Base-by-base conservation (phyloP, 2,113 vertebrate species). In the Edolisoma coerulescens region DNA sequence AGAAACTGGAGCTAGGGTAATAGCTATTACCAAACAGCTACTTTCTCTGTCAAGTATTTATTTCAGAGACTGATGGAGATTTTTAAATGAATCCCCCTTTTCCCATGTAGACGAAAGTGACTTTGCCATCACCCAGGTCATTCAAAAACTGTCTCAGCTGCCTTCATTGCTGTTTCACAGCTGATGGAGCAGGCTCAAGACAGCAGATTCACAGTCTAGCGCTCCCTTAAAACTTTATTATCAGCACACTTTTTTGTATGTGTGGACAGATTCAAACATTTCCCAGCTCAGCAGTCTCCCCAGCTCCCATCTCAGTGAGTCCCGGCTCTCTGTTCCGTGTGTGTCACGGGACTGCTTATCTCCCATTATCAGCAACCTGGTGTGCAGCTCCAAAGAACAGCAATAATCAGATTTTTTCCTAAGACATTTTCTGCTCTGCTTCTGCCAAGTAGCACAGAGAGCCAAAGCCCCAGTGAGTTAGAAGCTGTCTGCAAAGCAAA, bases 21-120 rank as follows among this genome's bases (percentile, higher is more conserved):
- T 63, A 89, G 73, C 76, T 94, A 53, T 90, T 76, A 41, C 47
- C 33, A 37, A 96, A 96, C 49, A 89, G 91, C 84, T 95, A 87
- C 44, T 39, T 82, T 82, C 74, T 59, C 63, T 92, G 79, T 78
- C 88, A 95, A 94, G 90, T 97, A 89, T 84, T 86, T 76, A 59
- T 87, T 77, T 89, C 67, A 90, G 54, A 91, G 60, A 70, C 68
- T 74, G 59, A 41, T 57, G 44, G 60, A 92, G 33, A 67, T 85
- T 95, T 90, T 82, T 28, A 53, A 90, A 90, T 0, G 0, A 79
- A 75, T 60, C 19, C 15, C 13, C 60, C 63, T 63, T 79, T 77
- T 91, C 60, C 54, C 37, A 35, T 27, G 8, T 65, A 90, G 52
- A n/a, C 49, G 88, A 56, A 86, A 84, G 56, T 79, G 88, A 94